Base-by-base conservation (phyloP, 2,888 invertebrate species). In the Choreutis nemorana region DNA sequence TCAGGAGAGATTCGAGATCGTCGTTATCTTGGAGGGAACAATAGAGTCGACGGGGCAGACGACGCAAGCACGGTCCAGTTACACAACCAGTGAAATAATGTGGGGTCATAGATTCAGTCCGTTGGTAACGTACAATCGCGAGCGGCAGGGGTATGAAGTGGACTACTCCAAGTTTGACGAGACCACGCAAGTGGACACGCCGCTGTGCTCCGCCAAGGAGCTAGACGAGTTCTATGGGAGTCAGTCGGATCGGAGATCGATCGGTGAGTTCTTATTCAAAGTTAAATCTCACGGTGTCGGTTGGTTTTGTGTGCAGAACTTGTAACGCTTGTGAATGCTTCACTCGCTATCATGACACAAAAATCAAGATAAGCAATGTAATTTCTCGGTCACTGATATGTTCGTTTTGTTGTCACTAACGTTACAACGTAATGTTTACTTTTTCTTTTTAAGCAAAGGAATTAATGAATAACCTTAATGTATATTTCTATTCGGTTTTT, bases 91-190 rank as follows among this genome's bases (percentile, higher is more conserved):
- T 57, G 91, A 91, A 67, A 84, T 91, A 37, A 79, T 90, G 41
- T 91, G 91, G 91, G 91, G 90, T 22, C 88, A 90, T 54, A 81
- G 87, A 42, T 91, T 90, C 62, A 83, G 87, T 48, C 84, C 87
- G 9, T 72, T 91, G 51, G 88, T 91, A 39, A 72, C 82, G 31
- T 91, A 89, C 50, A 87, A 87, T 41, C 87, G 89, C 50, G 87
- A 89, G 40, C 78, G 85, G 14, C 86, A 88, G 37, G 87, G 87
- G 7, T 90, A 88, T 55, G 85, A 87, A 47, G 89, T 91, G 32
- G 90, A 93, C 63, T 92, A 91, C 56, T 87, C 87, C 8, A 84
- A 88, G 51, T 94, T 93, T 63, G 90, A 94, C 48, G 87, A 85
- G 47, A 90, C 90, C 0, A 81, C 83, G 31, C 87, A 88, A 43